Base-by-base conservation (phyloP, 2,113 vertebrate species). In the Puntigrus tetrazona region DNA sequence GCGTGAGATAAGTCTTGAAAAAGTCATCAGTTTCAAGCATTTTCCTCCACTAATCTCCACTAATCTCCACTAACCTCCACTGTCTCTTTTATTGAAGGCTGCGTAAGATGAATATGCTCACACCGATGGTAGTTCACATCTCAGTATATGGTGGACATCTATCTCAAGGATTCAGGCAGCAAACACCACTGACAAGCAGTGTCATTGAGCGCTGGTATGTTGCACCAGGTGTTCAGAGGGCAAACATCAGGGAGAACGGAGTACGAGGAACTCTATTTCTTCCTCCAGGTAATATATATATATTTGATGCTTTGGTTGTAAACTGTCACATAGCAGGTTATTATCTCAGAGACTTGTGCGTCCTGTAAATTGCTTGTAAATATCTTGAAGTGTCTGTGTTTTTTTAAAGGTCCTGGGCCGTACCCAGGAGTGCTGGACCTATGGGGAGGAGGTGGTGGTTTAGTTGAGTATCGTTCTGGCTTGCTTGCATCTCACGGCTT, bases 381-480 rank as follows among this genome's bases (percentile, higher is more conserved):
- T 20, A 74, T 11, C 41, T 45, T 55, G 14, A n/a, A n/a, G n/a
- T n/a, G n/a, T n/a, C 25, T 27, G 11, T 85, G 22, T 38, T 8
- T 61, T 13, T 59, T 27, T 77, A 22, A 20, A 95, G 94, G 94
- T 73, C 92, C 92, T 7, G 94, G 94, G 70, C 94, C 91, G 0
- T 94, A 92, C 86, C 92, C 94, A 13, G 93, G 90, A 4, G 25
- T 95, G 57, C 2, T 95, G 88, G 94, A 95, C 43, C 77, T 95
- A 86, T 95, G 93, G 94, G 94, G 94, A 5, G 93, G 92, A 0
- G 94, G 93, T n/a, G 94, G 94, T 5, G 93, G 94, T 2, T 90
- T 94, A 20, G 2, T 93, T 10, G 94, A 95, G 88, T 95, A 94
- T 43, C 93, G 93, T 14, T 18, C 94, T 0, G 88, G 93, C 2